These are phyloP conservation scores for Cathartes aura DNA, from an alignment of 2,113 vertebrate genomes.

Conservation along the genomic window DNA sequence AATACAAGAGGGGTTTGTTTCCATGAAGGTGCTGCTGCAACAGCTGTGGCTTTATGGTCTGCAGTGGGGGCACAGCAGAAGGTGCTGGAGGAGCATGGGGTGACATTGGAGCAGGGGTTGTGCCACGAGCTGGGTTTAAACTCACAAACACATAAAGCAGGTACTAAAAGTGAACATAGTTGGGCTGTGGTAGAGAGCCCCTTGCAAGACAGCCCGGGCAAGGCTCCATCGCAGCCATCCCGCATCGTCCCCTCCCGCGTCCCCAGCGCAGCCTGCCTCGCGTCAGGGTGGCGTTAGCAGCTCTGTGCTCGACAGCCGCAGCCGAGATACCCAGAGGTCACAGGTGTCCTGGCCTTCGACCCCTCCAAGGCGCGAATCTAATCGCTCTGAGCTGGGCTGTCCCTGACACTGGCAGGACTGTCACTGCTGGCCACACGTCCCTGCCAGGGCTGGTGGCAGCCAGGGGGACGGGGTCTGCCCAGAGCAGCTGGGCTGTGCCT, in stretches of 20 bases:
- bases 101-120: neutral
- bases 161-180: neutral
- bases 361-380: neutral
- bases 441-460: neutral
- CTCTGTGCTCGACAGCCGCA: neutral
- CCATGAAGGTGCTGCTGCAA: neutral
- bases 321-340: neutral
- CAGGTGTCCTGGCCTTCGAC: neutral
- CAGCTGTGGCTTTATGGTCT: neutral
- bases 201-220: neutral
- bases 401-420: neutral
- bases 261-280: accelerated
- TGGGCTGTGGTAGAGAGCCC: neutral
- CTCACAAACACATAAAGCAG: neutral
- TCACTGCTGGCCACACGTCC: accelerated
- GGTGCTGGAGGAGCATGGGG: accelerated
- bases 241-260: accelerated
- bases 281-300: neutral
- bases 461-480: accelerated
- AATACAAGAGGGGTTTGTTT: neutral
- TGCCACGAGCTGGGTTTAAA: neutral
- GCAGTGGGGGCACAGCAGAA: neutral
- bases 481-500: neutral
- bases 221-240: neutral
- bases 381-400: neutral